Conservation (phyloP, 2,797 vertebrate species). For the Mionectes olivaceus region DNA sequence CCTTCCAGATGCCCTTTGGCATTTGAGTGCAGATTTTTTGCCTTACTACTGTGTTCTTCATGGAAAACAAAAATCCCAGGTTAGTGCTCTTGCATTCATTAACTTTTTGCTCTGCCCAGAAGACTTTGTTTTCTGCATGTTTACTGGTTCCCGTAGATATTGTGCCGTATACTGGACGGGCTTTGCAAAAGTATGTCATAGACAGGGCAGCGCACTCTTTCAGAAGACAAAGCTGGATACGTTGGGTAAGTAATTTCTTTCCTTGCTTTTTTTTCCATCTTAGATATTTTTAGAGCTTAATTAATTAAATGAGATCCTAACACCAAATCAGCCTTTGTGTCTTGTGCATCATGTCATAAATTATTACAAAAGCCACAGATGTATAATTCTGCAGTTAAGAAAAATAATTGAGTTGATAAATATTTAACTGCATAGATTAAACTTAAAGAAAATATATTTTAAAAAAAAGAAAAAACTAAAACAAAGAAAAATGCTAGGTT, state of each 20-base stretch:
- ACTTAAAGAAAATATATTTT: not conserved
- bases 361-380: not conserved
- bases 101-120: constrained; percentile 16
- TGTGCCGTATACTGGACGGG: not conserved
- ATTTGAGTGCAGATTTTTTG: not conserved
- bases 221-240: not conserved
- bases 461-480: not conserved
- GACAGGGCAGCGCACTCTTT: not conserved
- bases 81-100: constrained; percentile 65
- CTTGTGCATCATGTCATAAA: not conserved
- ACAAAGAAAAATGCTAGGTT: not conserved
- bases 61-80: not conserved
- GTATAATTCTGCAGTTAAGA: not conserved
- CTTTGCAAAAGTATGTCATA: not conserved
- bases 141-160: not conserved
- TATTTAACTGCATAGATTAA: not conserved
- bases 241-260: constrained; percentile 5
- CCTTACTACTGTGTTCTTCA: not conserved
- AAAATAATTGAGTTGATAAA: not conserved
- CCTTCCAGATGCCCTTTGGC: constrained; percentile 39
- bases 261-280: not conserved
- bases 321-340: not conserved
- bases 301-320: not conserved
- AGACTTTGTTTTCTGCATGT: not conserved
- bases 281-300: not conserved